Evolutionary conservation across 2,888 invertebrate species (phyloP).

Genomic region (Microctonus hyperodae): DNA sequence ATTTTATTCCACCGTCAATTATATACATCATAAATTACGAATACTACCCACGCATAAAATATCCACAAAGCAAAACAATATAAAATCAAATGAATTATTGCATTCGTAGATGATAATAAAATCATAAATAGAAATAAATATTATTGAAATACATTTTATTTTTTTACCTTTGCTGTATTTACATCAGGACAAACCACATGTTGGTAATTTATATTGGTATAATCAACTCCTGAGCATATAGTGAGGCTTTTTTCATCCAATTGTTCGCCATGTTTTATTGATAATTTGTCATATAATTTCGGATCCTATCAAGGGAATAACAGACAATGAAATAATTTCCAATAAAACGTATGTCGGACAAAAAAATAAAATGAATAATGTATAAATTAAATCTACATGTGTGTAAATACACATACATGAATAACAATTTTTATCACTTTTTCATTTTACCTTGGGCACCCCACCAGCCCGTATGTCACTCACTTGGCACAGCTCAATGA

Average conservation of each 20-base stretch:
- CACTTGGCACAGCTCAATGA: conserved; percentile 97
- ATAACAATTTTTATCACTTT: conserved; percentile 11
- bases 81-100: background rate
- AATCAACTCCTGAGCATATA: conserved; percentile 97
- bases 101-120: background rate
- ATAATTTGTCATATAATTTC: conserved; percentile 78
- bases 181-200: conserved; percentile 95
- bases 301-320: conserved; percentile 71
- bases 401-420: background rate
- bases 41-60: background rate
- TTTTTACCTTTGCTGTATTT: conserved; percentile 87
- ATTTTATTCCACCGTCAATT: background rate
- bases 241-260: conserved; percentile 94
- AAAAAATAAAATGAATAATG: background rate
- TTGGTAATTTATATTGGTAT: conserved; percentile 98
- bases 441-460: conserved; percentile 80
- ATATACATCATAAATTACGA: conserved; percentile 18
- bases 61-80: background rate
- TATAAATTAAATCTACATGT: background rate
- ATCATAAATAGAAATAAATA: background rate
- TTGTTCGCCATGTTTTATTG: conserved; percentile 79
- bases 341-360: background rate
- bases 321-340: background rate
- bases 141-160: conserved; percentile 40
- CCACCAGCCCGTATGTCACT: conserved; percentile 95